Conservation (phyloP, 2,797 vertebrate genomes). For the Catharus ustulatus region DNA sequence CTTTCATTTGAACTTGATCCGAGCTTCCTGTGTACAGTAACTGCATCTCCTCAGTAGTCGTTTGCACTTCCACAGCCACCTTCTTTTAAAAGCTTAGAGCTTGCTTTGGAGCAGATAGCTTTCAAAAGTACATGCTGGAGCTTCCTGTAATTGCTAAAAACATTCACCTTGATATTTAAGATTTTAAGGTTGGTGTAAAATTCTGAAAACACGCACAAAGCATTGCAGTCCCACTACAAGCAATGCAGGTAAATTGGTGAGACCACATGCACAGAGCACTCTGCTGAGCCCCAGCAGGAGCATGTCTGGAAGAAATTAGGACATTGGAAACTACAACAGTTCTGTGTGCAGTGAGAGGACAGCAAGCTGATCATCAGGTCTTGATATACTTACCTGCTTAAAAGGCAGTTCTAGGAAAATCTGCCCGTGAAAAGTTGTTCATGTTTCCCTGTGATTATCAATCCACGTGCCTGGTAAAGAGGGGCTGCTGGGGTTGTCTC, state of each 20-base stretch:
- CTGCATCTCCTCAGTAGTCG: conserved; percentile 44
- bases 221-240: conserved; percentile 11
- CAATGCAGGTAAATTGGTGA: background rate
- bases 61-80: conserved; percentile 53
- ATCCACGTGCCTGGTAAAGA: background rate
- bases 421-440: background rate
- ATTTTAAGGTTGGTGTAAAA: conserved; percentile 43
- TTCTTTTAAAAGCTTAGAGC: conserved; percentile 51
- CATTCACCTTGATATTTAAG: conserved; percentile 61
- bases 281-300: background rate
- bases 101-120: conserved; percentile 46
- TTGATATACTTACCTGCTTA: background rate
- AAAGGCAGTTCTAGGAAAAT: background rate
- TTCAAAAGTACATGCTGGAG: conserved; percentile 24
- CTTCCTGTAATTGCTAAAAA: conserved; percentile 60
- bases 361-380: background rate
- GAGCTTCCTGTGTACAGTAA: conserved; percentile 64
- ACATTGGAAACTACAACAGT: background rate
- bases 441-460: background rate
- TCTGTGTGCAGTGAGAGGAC: background rate
- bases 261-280: background rate
- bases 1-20: conserved; percentile 71
- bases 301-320: background rate
- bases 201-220: conserved; percentile 45
- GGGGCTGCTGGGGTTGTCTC: background rate